Conservation (phyloP, 64 coral and sea anemone species). For the Pachyseris speciosa region DNA sequence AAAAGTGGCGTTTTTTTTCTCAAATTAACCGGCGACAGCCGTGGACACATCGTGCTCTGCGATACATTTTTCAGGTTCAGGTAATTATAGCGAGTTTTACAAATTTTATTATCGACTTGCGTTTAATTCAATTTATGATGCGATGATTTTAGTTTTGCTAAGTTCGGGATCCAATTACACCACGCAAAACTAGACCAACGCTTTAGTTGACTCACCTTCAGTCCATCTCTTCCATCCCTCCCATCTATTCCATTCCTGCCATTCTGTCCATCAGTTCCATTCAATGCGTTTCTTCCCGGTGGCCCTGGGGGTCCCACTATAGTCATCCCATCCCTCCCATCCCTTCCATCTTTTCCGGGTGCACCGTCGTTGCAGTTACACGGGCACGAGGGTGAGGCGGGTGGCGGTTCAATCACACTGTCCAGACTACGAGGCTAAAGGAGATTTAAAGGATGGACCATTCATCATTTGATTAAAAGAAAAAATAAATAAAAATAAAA, state of each 20-base stretch:
- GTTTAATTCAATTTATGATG: no score
- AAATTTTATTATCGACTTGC: no score
- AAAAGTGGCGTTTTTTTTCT: no score
- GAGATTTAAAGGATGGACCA: not conserved
- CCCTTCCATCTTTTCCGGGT: constrained; percentile 63
- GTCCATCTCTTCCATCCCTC: constrained; percentile 43
- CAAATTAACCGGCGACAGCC: no score
- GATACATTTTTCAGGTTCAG: no score
- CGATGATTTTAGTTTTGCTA: no score
- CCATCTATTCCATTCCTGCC: constrained; percentile 64
- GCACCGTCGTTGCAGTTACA: constrained; percentile 67
- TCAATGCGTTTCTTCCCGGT: constrained; percentile 49
- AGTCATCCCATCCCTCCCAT: constrained; percentile 66
- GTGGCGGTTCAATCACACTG: constrained; percentile 45
- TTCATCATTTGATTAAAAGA: no score
- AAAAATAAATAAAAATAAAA: no score
- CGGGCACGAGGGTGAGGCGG: constrained; percentile 7
- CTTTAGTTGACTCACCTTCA: constrained; percentile 45
- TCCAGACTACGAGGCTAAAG: not conserved
- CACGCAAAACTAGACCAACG: no score
- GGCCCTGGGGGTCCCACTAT: constrained; percentile 52
- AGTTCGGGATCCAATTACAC: no score
- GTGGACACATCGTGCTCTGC: no score
- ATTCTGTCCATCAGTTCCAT: constrained; percentile 67
- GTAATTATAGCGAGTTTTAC: no score